Conservation (phyloP, 2,888 invertebrate species). For the Acrobasis suavella region DNA sequence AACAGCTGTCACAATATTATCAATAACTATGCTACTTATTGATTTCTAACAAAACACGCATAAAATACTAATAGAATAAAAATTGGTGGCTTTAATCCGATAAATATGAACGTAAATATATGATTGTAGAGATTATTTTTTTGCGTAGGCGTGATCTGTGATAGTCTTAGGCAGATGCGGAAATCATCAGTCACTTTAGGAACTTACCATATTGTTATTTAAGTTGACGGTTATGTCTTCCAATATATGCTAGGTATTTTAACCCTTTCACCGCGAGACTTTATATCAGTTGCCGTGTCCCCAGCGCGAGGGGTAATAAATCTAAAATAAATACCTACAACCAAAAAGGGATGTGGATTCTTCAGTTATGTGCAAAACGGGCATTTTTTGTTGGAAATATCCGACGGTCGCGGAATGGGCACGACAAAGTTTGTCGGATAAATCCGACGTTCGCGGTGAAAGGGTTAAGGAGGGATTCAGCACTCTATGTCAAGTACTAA, state of each 20-base stretch:
- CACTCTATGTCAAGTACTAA: too few relatives aligned
- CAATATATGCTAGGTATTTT: background rate
- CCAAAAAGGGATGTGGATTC: too few relatives aligned
- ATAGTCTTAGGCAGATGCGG: background rate
- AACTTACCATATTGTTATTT: background rate
- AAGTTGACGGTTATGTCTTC: background rate
- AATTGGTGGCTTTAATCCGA: background rate
- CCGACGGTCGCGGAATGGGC: too few relatives aligned
- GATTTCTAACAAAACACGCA: background rate
- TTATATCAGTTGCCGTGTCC: too few relatives aligned
- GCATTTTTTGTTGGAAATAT: too few relatives aligned
- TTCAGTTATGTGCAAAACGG: too few relatives aligned
- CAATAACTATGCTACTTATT: background rate
- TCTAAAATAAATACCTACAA: too few relatives aligned
- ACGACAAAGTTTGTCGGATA: too few relatives aligned
- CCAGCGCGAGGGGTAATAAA: too few relatives aligned
- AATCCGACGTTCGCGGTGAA: too few relatives aligned
- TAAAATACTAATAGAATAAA: conserved; percentile 7
- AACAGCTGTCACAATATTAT: background rate
- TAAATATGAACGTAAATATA: conserved; percentile 4
- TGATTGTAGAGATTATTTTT: conserved; percentile 3
- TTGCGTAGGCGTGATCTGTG: background rate
- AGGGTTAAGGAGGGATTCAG: too few relatives aligned
- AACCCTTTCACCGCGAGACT: too few relatives aligned
- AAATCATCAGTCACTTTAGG: background rate